Percentiles rank a stretch among this genome's conserved stretches.
These are phyloP conservation scores for Crotalus viridis DNA, from an alignment of 2,113 vertebrate species.

Conservation along the genomic window DNA sequence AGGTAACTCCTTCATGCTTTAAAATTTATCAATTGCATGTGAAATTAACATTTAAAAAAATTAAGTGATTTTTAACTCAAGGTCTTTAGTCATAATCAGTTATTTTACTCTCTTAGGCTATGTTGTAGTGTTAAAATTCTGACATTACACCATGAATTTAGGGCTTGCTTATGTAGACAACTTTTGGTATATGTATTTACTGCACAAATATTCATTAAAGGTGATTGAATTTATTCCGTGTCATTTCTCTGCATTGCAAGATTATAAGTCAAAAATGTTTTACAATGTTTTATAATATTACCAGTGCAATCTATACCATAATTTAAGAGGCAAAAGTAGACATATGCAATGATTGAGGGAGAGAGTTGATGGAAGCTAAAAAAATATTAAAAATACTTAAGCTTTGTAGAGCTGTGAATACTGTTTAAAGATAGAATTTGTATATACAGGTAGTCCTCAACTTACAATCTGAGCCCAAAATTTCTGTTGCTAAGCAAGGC, in stretches of 20 bases:
- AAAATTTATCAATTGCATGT: background rate
- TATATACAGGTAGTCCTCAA: background rate
- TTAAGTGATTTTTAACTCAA: background rate
- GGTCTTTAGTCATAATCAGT: background rate
- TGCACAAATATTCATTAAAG: background rate
- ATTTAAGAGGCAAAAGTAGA: background rate
- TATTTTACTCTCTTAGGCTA: background rate
- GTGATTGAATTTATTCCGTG: background rate
- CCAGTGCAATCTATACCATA: background rate
- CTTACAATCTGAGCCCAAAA: background rate
- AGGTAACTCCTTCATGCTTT: constrained; percentile 73
- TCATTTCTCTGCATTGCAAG: background rate
- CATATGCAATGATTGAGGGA: background rate
- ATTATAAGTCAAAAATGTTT: background rate
- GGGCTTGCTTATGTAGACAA: background rate
- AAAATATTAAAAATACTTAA: background rate
- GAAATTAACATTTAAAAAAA: background rate
- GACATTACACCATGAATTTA: background rate
- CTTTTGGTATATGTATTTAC: background rate
- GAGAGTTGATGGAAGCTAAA: background rate
- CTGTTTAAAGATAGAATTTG: background rate
- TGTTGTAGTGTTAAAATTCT: background rate
- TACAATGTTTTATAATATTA: background rate
- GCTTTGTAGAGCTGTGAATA: background rate
- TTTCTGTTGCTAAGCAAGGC: background rate